Conservation (phyloP, 2,797 vertebrate genomes). For the Florisuga fusca region DNA sequence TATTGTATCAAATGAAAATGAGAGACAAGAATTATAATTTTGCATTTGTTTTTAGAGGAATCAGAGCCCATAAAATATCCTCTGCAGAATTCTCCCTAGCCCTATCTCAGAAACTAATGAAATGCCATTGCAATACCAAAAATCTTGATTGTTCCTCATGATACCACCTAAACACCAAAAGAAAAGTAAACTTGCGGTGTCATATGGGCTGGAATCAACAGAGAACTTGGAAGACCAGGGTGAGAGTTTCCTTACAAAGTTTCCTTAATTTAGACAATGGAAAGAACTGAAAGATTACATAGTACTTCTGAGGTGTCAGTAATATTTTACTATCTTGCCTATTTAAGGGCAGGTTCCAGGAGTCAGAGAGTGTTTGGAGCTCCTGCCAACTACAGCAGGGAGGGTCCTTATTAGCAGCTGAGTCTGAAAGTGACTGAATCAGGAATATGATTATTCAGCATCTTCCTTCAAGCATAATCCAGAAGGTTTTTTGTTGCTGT, state of each 20-base stretch:
- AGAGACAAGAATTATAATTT: neutral
- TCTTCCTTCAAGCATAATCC: neutral
- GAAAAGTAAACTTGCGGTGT: neutral
- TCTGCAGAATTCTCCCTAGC: too few relatives aligned
- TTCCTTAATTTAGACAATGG: neutral
- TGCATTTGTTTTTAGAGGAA: neutral
- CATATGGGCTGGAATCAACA: neutral
- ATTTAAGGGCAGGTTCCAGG: neutral
- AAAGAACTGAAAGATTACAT: neutral
- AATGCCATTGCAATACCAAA: neutral
- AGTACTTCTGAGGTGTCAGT: neutral
- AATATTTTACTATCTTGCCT: neutral
- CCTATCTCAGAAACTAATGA: neutral
- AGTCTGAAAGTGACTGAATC: neutral
- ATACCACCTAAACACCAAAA: neutral
- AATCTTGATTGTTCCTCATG: neutral
- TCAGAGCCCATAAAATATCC: neutral
- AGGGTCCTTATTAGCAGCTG: neutral
- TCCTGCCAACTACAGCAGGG: neutral
- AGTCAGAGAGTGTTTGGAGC: neutral
- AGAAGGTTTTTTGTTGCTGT: neutral
- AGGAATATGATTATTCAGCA: neutral
- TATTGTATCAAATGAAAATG: neutral
- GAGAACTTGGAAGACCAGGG: neutral
- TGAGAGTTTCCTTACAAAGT: neutral